These are phyloP conservation scores for Aurelia aurita DNA, from an alignment of 30 jellyfish, hydroid and myxozoan genomes.

Conservation along the genomic window DNA sequence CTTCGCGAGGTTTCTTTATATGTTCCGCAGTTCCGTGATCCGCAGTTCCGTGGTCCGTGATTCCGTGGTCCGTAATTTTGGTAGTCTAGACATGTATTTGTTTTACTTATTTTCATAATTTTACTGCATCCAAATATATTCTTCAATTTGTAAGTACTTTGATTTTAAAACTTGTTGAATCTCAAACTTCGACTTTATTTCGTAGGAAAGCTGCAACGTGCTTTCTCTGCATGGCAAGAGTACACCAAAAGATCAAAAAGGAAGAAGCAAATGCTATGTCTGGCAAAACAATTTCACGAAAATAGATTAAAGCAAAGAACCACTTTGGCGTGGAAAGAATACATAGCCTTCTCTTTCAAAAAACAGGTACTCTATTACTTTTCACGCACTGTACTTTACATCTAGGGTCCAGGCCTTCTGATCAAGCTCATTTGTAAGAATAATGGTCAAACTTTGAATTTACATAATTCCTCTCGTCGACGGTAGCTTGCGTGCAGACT, in stretches of 20 bases:
- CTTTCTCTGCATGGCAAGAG: constrained; percentile 4
- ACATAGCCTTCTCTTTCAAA: constrained; percentile 7
- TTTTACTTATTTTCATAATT: not conserved
- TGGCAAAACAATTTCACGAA: constrained; percentile 15
- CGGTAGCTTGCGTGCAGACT: too few species aligned
- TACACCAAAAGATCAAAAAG: not conserved
- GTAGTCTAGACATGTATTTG: not conserved
- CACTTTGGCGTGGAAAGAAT: constrained; percentile 24
- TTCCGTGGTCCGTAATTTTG: too few species aligned
- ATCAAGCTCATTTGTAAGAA: too few species aligned
- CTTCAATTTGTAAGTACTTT: not conserved
- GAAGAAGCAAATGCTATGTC: not conserved
- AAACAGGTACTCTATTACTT: constrained; percentile 10
- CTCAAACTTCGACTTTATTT: not conserved
- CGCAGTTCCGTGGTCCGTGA: too few species aligned
- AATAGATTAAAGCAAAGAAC: constrained; percentile 6
- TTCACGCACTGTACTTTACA: too few species aligned
- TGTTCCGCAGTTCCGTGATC: too few species aligned
- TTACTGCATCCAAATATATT: not conserved
- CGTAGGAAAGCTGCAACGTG: constrained; percentile 50
- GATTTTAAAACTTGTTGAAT: not conserved
- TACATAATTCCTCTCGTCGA: not conserved
- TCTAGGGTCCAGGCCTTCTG: too few species aligned
- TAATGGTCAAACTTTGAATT: not conserved
- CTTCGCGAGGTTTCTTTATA: too few species aligned